Base-by-base conservation (phyloP, 2,797 vertebrate species). In the Sylvia borin region DNA sequence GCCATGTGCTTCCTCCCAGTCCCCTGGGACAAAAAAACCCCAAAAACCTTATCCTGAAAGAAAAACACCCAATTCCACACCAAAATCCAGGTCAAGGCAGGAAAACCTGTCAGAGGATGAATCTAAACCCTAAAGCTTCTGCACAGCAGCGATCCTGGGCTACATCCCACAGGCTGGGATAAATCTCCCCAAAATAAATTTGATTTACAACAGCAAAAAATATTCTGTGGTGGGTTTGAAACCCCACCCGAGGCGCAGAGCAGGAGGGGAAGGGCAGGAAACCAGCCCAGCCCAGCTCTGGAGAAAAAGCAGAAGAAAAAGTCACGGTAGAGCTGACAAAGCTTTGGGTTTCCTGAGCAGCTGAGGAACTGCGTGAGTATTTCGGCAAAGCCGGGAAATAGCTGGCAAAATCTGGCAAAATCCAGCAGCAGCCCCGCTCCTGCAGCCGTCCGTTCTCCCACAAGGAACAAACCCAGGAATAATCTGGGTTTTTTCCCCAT, bases 271-370 rank as follows among this genome's bases (percentile, higher is more conserved):
- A 70, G 80, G 81, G 78, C 87, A 92, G 90, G 95, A 94, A 95
- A 60, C 21, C 0, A 9, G 40, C 72, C 64, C 47, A 4, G 91
- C 58, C 64, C 58, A 3, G 93, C 50, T 31, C 54, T 5, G 1
- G 6, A 58, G 60, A 89, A 94, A 94, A 95, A 96, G 95, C 89
- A 95, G 95, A 95, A 95, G 90, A 61, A 88, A 84, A 95, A 45
- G 17, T 8, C 2, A 0, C 11, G 10, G 93, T 93, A 93, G 61
- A 71, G 83, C 62, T 84, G 95, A 94, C 68, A 19, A 54, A 85
- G 65, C 93, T 31, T 13, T 2, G 45, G 13, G 79, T 54, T 95
- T 96, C 88, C 96, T 82, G 10, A 78, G 58, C 66, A 87, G 70
- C 75, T 82, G 10, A 75, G 54, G 74, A 84, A 62, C 75, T 7